Evolutionary conservation across 2,888 invertebrate species (phyloP).

Genomic region (Allacma fusca): DNA sequence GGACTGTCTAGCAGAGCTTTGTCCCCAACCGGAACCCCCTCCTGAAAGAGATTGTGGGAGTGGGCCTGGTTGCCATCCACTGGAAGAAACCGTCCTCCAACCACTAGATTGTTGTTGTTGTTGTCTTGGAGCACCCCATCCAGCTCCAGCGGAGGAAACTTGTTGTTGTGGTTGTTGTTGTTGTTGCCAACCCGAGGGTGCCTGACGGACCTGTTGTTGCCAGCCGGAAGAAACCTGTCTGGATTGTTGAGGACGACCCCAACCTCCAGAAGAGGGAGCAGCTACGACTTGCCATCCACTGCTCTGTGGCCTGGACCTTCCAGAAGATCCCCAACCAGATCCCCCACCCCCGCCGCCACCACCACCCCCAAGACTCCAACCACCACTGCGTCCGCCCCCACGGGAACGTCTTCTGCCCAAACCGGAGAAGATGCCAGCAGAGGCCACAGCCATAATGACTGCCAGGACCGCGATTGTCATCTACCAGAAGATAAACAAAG

Average conservation of each 20-base stretch:
- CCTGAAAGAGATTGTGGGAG: background rate
- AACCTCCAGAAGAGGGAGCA: background rate
- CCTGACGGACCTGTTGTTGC: background rate
- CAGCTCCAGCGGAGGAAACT: background rate
- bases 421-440: background rate
- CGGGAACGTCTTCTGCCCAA: background rate
- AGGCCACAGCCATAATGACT: conserved; percentile 3
- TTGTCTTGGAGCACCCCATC: background rate
- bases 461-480: background rate
- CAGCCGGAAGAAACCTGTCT: background rate
- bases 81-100: background rate
- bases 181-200: background rate
- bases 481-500: background rate
- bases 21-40: background rate
- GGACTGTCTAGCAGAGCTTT: background rate
- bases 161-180: background rate
- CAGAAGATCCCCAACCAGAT: background rate
- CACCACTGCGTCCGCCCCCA: background rate
- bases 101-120: background rate
- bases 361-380: background rate
- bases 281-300: background rate
- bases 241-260: too few species aligned
- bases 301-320: background rate
- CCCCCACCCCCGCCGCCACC: conserved; percentile 1
- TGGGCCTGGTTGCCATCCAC: background rate